phyloP scores from a whole-genome alignment of 2,888 invertebrate species.

The Toxonevra muliebris region DNA sequence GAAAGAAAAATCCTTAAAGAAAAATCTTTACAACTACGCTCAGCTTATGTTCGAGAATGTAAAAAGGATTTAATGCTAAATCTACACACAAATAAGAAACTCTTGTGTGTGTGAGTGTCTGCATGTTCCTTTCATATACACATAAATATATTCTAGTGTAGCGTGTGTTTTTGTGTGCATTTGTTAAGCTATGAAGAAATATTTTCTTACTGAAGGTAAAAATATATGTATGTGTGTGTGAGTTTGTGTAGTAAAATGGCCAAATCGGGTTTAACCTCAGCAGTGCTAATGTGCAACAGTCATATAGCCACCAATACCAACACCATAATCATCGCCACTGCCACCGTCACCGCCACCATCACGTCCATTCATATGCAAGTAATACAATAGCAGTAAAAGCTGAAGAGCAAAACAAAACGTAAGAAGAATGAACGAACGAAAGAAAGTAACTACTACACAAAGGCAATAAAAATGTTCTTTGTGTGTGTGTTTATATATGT shows the following conservation, averaged over 20 bases:
- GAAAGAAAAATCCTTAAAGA: slow-evolving; percentile 14
- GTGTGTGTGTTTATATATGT: neutral
- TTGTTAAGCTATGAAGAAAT: slow-evolving; percentile 56
- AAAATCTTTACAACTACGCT: slow-evolving; percentile 15
- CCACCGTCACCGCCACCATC: too few relatives aligned
- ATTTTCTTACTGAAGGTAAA: slow-evolving; percentile 40
- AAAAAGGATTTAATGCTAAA: slow-evolving; percentile 49
- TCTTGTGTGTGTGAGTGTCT: slow-evolving; percentile 43
- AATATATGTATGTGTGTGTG: slow-evolving; percentile 19
- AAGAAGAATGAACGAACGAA: neutral
- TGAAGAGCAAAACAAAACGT: too few relatives aligned
- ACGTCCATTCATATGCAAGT: too few relatives aligned
- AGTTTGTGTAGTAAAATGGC: slow-evolving; percentile 36
- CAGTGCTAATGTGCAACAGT: slow-evolving; percentile 21
- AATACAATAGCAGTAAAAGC: too few relatives aligned
- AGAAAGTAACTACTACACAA: neutral
- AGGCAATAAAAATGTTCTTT: neutral
- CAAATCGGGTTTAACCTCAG: slow-evolving; percentile 33
- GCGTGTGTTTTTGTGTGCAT: neutral
- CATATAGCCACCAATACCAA: neutral
- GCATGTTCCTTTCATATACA: neutral
- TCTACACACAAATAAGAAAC: slow-evolving; percentile 37
- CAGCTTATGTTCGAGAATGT: slow-evolving; percentile 37
- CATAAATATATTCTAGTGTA: neutral
- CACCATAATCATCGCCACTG: too few relatives aligned